Conservation (phyloP, 1,140 invertebrate species). For the Bombus haemorrhoidalis region DNA sequence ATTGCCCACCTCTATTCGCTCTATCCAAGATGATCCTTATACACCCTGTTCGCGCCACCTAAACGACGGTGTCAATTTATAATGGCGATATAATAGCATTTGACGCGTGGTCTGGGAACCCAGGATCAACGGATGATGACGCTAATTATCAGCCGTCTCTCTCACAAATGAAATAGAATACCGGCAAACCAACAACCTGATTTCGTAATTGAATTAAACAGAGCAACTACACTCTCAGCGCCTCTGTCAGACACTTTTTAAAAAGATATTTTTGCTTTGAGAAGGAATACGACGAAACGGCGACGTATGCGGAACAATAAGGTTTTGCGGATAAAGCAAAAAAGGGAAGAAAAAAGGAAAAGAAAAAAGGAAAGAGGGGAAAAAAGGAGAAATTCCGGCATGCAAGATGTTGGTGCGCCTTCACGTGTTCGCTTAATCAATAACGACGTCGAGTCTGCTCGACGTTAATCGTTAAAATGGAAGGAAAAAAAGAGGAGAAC, state of each 20-base stretch:
- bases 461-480: constrained; percentile 56
- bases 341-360: neutral
- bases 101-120: neutral
- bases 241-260: too few species aligned
- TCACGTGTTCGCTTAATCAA: constrained; percentile 68
- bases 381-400: constrained; percentile 30
- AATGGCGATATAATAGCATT: constrained; percentile 43
- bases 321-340: constrained; percentile 44
- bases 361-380: neutral
- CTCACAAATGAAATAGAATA: neutral
- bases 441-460: constrained; percentile 63
- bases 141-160: constrained; percentile 34
- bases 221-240: neutral
- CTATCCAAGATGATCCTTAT: constrained; percentile 22
- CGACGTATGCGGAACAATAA: constrained; percentile 42
- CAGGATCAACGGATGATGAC: constrained; percentile 24
- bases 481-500: constrained; percentile 35
- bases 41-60: constrained; percentile 3
- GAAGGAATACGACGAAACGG: neutral
- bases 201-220: neutral
- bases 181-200: neutral
- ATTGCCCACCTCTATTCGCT: constrained; percentile 23
- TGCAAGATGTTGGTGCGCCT: constrained; percentile 50
- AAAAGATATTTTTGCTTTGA: neutral
- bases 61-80: constrained; percentile 58